Conservation (phyloP, 2,888 invertebrate genomes). For the Hypercompe scribonia region DNA sequence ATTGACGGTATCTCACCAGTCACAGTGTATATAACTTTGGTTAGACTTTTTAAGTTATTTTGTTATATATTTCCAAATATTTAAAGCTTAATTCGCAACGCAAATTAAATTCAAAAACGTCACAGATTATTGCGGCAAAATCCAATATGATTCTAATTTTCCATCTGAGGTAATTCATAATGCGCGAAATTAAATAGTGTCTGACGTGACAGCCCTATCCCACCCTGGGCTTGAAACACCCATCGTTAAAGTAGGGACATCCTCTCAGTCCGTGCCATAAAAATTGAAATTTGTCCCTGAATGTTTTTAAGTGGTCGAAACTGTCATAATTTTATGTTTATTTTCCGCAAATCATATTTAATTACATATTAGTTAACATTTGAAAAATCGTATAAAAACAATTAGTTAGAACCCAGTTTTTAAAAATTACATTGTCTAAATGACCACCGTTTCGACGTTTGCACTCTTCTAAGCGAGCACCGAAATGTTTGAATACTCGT, state of each 20-base stretch:
- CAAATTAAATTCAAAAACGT: conserved; percentile 2
- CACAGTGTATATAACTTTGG: too few relatives aligned
- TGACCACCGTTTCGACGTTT: too few relatives aligned
- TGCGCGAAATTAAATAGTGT: conserved; percentile 36
- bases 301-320: conserved; percentile 35
- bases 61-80: background rate
- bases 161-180: conserved; percentile 38
- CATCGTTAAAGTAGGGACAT: conserved; percentile 61
- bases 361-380: too few relatives aligned
- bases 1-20: too few relatives aligned
- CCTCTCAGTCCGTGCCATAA: conserved; percentile 49
- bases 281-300: conserved; percentile 50
- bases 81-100: background rate
- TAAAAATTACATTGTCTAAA: too few relatives aligned
- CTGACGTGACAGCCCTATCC: conserved; percentile 46
- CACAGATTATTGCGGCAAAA: conserved; percentile 17
- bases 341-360: conserved; percentile 10
- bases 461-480: too few relatives aligned
- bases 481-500: too few relatives aligned
- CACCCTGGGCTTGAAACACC: conserved; percentile 41
- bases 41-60: too few relatives aligned
- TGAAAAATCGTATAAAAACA: too few relatives aligned
- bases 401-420: too few relatives aligned
- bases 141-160: conserved; percentile 48
- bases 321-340: conserved; percentile 19